phyloP scores from a whole-genome alignment of 2,113 vertebrate species.

The Menidia beryllina region DNA sequence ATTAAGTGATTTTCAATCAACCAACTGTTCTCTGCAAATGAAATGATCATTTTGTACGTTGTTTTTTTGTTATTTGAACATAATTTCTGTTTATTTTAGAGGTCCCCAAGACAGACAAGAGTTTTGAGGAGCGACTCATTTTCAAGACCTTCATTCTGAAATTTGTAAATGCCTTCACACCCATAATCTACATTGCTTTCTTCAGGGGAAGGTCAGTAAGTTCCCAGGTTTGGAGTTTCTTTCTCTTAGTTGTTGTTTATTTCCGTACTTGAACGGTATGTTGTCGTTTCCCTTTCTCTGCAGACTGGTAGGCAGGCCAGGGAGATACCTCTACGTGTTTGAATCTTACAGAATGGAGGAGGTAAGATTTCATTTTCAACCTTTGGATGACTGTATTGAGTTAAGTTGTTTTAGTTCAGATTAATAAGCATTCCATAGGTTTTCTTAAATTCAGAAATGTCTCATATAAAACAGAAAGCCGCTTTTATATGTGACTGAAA shows the following conservation, averaged over 20 bases:
- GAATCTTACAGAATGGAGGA: constrained; percentile 97
- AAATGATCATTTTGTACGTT: no score
- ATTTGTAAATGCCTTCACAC: constrained; percentile 96
- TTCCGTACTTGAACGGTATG: background rate
- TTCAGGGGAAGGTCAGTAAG: constrained; percentile 93
- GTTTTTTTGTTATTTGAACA: background rate
- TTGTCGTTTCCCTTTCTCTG: background rate
- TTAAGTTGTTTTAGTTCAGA: no score
- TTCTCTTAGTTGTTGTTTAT: background rate
- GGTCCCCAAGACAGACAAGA: constrained; percentile 98
- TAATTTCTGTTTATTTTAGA: constrained; percentile 78
- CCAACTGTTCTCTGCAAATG: no score
- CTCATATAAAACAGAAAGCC: no score
- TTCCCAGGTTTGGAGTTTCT: background rate
- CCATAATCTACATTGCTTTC: constrained; percentile 98
- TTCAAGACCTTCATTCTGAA: constrained; percentile 99
- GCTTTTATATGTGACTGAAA: no score
- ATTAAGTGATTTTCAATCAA: no score
- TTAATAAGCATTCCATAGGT: no score
- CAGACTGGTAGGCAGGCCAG: constrained; percentile 93
- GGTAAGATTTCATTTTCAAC: constrained; percentile 79
- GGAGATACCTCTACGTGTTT: constrained; percentile 96
- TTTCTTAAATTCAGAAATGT: no score
- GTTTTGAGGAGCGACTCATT: constrained; percentile 94
- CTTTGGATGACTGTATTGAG: no score